A percentile compares a stretch with the other conserved stretches of the same genome.
phyloP scores from a whole-genome alignment of 2,113 vertebrate genomes.

The Alethe castanea region DNA sequence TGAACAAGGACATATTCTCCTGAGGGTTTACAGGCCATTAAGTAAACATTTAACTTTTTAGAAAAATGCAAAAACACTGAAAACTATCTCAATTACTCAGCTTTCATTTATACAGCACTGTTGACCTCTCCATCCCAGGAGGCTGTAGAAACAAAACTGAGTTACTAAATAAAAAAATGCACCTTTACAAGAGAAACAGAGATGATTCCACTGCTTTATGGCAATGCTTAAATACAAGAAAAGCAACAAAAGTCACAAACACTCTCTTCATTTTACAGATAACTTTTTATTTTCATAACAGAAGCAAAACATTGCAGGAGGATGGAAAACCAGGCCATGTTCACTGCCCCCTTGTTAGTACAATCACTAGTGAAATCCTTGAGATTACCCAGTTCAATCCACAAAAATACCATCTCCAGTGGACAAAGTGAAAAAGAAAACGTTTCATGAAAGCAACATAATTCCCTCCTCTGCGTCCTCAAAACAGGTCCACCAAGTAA shows the following conservation, averaged over 20 bases:
- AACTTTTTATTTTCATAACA: background rate
- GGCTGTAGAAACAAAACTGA: background rate
- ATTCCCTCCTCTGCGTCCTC: background rate
- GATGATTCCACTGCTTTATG: background rate
- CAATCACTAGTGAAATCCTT: background rate
- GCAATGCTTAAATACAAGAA: background rate
- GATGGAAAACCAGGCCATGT: background rate
- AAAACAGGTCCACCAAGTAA: background rate
- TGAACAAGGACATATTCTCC: background rate
- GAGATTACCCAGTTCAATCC: background rate
- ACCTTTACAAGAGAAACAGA: background rate
- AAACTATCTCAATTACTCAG: conserved; percentile 9
- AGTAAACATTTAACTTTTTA: conserved; percentile 23
- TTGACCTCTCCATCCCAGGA: conserved; percentile 25
- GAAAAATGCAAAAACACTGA: conserved; percentile 7
- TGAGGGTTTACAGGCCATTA: conserved; percentile 18
- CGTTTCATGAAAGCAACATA: background rate
- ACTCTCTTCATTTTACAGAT: background rate
- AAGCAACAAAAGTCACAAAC: background rate
- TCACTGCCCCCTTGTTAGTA: background rate
- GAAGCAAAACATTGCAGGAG: background rate
- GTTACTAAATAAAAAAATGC: background rate
- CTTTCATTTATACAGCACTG: background rate
- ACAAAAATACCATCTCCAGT: background rate
- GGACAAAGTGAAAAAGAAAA: background rate